A percentile compares a stretch with the other conserved stretches of the same genome.
These are phyloP conservation scores for Astropecten irregularis DNA, from an alignment of 53 echinoderm and acorn worm species.

Conservation along the genomic window DNA sequence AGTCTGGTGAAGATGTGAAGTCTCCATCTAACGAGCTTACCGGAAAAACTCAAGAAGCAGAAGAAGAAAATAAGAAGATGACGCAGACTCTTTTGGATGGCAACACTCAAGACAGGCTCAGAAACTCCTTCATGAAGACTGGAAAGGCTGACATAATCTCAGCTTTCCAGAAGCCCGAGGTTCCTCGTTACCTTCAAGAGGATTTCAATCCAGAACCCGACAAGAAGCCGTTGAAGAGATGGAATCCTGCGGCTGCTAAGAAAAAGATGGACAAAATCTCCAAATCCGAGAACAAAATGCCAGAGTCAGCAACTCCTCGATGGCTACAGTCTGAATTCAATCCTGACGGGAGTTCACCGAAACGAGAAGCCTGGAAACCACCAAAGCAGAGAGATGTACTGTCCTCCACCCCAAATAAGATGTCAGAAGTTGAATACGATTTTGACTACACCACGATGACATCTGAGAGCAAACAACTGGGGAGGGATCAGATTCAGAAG, in stretches of 20 bases:
- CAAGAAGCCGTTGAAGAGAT: conserved; percentile 33
- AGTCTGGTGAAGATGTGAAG: not conserved
- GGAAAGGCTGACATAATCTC: not conserved
- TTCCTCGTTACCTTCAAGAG: conserved; percentile 16
- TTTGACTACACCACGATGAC: not conserved
- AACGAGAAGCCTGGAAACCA: conserved; percentile 24
- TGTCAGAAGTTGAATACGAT: not conserved
- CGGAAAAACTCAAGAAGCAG: not conserved
- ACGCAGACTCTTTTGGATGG: not conserved
- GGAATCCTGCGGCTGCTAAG: conserved; percentile 11
- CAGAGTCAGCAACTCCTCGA: not conserved
- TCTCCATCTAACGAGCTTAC: not conserved
- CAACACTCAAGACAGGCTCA: conserved; percentile 2
- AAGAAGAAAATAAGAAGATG: not conserved
- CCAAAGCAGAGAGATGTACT: not conserved
- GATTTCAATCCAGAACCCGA: conserved; percentile 27
- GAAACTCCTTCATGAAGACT: not conserved
- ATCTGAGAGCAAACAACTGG: not conserved
- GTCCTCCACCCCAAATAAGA: not conserved
- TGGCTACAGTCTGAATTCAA: conserved; percentile 16
- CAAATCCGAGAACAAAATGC: conserved; percentile 10
- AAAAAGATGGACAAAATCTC: conserved; percentile 14
- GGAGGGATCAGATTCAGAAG: not conserved
- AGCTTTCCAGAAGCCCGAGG: not conserved
- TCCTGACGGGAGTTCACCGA: not conserved